Percentiles rank a stretch among this genome's conserved stretches.
These are phyloP conservation scores for Leptobrachium leishanense DNA, from an alignment of 2,113 vertebrate species.

Conservation along the genomic window DNA sequence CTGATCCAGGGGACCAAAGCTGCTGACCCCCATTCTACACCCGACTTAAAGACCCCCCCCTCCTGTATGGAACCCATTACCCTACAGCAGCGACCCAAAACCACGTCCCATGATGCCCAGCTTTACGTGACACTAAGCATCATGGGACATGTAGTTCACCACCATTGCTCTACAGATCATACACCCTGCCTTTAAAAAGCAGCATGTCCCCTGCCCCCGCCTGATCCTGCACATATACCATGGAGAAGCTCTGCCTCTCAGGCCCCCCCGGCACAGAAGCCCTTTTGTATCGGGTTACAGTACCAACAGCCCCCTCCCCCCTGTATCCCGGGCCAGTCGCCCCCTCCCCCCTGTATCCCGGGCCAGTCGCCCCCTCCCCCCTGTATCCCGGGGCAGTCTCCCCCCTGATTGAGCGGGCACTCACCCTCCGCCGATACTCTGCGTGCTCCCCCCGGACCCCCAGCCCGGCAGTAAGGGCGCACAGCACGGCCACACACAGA, in stretches of 20 bases:
- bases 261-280: neutral
- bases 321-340: neutral
- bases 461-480: neutral
- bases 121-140: too few species aligned
- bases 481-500: neutral
- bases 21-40: too few species aligned
- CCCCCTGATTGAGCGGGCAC: neutral
- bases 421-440: constrained; percentile 39
- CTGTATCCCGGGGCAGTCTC: neutral
- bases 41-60: too few species aligned
- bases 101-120: too few species aligned
- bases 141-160: too few species aligned
- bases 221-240: neutral
- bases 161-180: too few species aligned
- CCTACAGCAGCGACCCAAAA: too few species aligned
- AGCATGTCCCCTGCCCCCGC: too few species aligned
- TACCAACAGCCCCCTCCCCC: neutral
- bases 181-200: too few species aligned
- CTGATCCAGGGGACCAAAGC: too few species aligned
- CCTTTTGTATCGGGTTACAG: too few species aligned
- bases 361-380: neutral
- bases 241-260: neutral
- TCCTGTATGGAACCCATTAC: too few species aligned
- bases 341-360: neutral
- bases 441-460: neutral